These are phyloP conservation scores for Cephonodes hylas DNA, from an alignment of 2,888 invertebrate species.

Conservation along the genomic window DNA sequence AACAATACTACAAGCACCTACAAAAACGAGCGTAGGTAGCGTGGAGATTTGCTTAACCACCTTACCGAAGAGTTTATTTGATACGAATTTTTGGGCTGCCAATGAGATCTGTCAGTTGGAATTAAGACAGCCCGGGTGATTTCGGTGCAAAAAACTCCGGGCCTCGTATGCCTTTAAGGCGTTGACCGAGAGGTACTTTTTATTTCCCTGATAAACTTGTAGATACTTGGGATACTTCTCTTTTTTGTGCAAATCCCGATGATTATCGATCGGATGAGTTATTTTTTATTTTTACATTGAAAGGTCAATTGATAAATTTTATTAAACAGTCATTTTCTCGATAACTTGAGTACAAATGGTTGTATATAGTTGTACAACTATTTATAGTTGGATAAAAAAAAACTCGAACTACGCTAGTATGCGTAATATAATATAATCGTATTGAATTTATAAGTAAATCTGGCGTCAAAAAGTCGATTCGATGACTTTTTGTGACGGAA, in stretches of 20 bases:
- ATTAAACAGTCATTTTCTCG: too few species aligned
- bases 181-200: conserved; percentile 27
- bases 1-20: too few species aligned
- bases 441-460: too few species aligned
- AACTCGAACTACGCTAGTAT: too few species aligned
- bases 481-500: too few species aligned
- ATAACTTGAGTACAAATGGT: too few species aligned
- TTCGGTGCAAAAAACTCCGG: conserved; percentile 26
- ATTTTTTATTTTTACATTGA: not conserved
- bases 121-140: not conserved
- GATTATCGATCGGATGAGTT: conserved; percentile 14
- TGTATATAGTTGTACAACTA: too few species aligned
- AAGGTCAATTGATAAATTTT: not conserved
- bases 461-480: too few species aligned
- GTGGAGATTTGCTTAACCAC: not conserved
- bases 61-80: conserved; percentile 21
- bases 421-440: too few species aligned
- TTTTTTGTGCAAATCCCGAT: conserved; percentile 16
- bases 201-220: conserved; percentile 19
- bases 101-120: not conserved
- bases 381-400: too few species aligned
- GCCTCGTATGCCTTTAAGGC: conserved; percentile 23
- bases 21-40: not conserved
- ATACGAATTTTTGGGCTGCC: conserved; percentile 20
- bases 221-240: not conserved